Evolutionary conservation across 2,797 vertebrate species (phyloP), one percentile per base, ranked within the genome.

Genomic region (Pseudotriccus pelzelni): DNA sequence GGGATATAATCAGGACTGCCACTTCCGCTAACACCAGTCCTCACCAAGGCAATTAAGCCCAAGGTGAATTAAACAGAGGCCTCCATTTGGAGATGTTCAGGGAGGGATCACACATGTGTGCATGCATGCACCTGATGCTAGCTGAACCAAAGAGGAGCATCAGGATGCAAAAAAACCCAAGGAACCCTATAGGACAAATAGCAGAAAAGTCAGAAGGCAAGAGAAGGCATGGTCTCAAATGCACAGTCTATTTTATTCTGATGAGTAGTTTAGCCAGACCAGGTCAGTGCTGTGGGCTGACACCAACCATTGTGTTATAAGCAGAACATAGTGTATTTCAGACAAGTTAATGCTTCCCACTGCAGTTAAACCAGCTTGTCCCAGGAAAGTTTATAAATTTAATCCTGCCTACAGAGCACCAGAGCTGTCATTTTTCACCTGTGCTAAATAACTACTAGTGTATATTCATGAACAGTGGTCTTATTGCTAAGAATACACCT

Each of bases 401-500:
- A 80, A 94, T 78, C 53, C 72, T 89, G 53, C 84, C 64, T 85
- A 89, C 52, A 58, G 47, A 70, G 36, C 2, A 1, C 78, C 43
- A 90, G 30, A 69, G 60, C 36, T 87, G 86, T 93, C 86, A 75
- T 89, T 95, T 91, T 64, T 56, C 49, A 83, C 89, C 72, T 87
- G 39, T 81, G 63, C 87, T 73, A 86, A 72, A 77, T 62, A 96
- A 59, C 75, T 64, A 28, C 43, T 75, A 12, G 32, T 81, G 49
- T 88, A 83, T 96, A 92, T 93, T 94, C 91, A 96, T 92, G 69
- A 95, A 63, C 19, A 93, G 68, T 86, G 91, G 69, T 94, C 82
- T 92, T 93, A 91, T 86, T 92, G 72, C 79, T 92, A 93, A 91
- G 84, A 89, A 86, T 96, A 93, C 7, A 83, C 66, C 67, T 78